Evolutionary conservation across 2,888 invertebrate genomes (phyloP).

Genomic region (Nomada fabriciana): DNA sequence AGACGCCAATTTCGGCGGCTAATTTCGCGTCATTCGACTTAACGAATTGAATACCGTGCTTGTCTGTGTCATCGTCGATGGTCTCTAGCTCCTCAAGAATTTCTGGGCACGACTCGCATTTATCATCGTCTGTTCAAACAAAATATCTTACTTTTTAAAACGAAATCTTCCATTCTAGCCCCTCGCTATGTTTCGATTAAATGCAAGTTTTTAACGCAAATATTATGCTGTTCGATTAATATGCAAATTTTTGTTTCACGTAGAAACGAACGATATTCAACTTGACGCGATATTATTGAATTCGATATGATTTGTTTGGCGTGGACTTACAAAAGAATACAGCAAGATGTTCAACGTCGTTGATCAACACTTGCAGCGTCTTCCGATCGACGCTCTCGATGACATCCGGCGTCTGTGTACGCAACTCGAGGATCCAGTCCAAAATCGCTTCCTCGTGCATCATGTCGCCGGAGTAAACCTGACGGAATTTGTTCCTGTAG

Average conservation of each 20-base stretch:
- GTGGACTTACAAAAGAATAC: constrained; percentile 93
- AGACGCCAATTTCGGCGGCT: constrained; percentile 96
- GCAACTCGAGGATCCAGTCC: constrained; percentile 94
- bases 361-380: constrained; percentile 94
- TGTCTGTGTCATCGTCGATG: constrained; percentile 96
- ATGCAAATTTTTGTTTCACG: no score
- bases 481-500: constrained; percentile 94
- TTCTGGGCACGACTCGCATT: constrained; percentile 93
- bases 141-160: constrained; percentile 6
- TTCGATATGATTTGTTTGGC: neutral
- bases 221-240: neutral
- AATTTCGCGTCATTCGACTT: constrained; percentile 95
- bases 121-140: constrained; percentile 89
- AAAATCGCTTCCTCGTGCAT: constrained; percentile 96
- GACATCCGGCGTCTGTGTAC: constrained; percentile 93
- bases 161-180: neutral
- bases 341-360: constrained; percentile 95
- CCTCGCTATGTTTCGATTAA: neutral
- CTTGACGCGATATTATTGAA: neutral
- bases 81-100: constrained; percentile 95
- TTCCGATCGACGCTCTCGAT: constrained; percentile 96
- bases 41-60: constrained; percentile 96
- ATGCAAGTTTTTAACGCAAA: neutral
- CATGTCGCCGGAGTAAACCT: constrained; percentile 94
- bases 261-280: no score